A percentile compares a stretch with the other conserved stretches of the same genome.
Conservation (phyloP, 2,113 vertebrate species). For the Aptenodytes patagonicus region DNA sequence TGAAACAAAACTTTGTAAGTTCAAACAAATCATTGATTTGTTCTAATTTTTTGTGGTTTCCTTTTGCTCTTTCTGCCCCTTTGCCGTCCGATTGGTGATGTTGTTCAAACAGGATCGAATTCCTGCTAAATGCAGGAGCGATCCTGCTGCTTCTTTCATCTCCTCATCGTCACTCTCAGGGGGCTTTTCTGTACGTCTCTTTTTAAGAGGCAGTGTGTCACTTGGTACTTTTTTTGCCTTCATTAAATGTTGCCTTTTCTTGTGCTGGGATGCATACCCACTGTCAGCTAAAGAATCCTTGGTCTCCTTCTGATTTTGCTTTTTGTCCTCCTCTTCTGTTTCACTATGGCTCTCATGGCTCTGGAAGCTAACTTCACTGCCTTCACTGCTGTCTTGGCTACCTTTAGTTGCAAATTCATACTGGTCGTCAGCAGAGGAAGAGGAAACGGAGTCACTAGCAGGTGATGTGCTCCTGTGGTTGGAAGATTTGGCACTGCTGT, state of each 20-base stretch:
- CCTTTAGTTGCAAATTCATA: constrained; percentile 78
- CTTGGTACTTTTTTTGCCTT: constrained; percentile 87
- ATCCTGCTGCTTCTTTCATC: constrained; percentile 99
- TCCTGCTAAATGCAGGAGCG: constrained; percentile 95
- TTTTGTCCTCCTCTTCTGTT: constrained; percentile 86
- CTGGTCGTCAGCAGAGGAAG: constrained; percentile 79
- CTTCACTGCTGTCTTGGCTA: constrained; percentile 77
- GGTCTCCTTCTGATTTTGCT: constrained; percentile 83
- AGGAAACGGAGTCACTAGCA: constrained; percentile 76
- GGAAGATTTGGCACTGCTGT: constrained; percentile 91
- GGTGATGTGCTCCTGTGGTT: constrained; percentile 78
- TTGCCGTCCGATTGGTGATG: constrained; percentile 99
- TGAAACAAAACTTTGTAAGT: constrained; percentile 92
- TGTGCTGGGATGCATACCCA: constrained; percentile 85
- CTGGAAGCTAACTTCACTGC: constrained; percentile 79
- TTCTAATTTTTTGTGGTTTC: constrained; percentile 93
- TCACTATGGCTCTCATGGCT: constrained; percentile 83
- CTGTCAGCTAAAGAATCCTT: constrained; percentile 88
- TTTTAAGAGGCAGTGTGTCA: constrained; percentile 97
- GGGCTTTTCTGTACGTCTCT: constrained; percentile 92
- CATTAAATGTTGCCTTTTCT: constrained; percentile 90
- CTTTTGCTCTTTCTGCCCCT: constrained; percentile 98
- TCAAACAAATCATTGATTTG: constrained; percentile 92
- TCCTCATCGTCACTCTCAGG: constrained; percentile 98
- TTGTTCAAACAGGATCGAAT: constrained; percentile 98